Evolutionary conservation across 2,888 invertebrate genomes (phyloP).

Genomic region (Oscheius sp.): DNA sequence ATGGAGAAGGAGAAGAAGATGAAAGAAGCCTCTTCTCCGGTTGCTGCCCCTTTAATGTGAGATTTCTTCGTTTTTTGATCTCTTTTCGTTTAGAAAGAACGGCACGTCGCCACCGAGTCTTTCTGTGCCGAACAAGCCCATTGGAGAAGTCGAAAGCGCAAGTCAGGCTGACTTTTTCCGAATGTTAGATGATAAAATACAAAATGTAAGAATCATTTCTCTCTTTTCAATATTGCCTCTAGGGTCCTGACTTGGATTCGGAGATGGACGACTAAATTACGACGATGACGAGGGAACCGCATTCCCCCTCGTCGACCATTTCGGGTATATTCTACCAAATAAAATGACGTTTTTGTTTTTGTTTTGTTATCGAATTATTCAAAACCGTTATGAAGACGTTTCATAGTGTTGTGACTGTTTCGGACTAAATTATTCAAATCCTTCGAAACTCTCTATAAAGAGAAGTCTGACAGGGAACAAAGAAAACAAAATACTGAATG

Average conservation of each 20-base stretch:
- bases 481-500: no score
- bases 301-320: no score
- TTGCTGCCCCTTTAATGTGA: slow-evolving; percentile 7
- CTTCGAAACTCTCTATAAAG: no score
- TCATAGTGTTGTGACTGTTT: no score
- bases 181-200: slow-evolving; percentile 66
- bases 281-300: no score
- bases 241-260: slow-evolving; percentile 42
- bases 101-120: slow-evolving; percentile 4
- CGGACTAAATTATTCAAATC: no score
- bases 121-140: slow-evolving; percentile 28
- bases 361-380: no score
- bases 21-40: not conserved
- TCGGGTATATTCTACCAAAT: no score
- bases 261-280: slow-evolving; percentile 37
- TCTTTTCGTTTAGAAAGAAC: slow-evolving; percentile 21
- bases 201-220: slow-evolving; percentile 40
- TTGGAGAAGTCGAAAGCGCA: slow-evolving; percentile 58
- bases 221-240: not conserved
- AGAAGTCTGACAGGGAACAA: no score
- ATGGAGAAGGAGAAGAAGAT: slow-evolving; percentile 18
- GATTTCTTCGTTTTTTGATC: no score
- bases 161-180: slow-evolving; percentile 66
- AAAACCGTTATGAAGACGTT: no score
- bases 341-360: no score